Evolutionary conservation across 2,797 vertebrate species (phyloP), one percentile per base, ranked within the genome.

Genomic region (Pipistrellus kuhlii): DNA sequence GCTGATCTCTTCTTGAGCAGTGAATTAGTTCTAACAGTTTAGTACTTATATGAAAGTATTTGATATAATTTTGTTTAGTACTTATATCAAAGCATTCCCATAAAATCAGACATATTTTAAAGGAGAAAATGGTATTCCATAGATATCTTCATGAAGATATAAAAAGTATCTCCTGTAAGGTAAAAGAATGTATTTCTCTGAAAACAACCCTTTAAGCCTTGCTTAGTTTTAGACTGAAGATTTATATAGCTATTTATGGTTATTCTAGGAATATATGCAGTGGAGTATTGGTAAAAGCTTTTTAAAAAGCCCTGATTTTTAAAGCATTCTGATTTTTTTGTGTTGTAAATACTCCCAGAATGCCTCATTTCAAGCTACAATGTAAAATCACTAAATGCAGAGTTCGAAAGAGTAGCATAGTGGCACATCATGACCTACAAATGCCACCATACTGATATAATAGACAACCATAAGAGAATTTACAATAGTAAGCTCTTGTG

Each of bases 1-100:
- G 57, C 41, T 87, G n/a, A 93, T 95, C 87, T 77, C n/a, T 89
- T 93, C 44, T 92, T 95, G 87, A 95, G n/a, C 23, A 90, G 64
- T 88, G 48, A 94, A 55, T 97, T 88, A 75, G 32, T 93, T 87
- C n/a, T 92, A 78, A 85, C 13, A 94, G n/a, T 76, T 68, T 86
- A 68, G 66, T 62, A 69, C 55, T 94, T 91, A 30, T 59, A 73
- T 75, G 35, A 85, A 48, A 85, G 23, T 66, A 46, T 84, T 86
- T 44, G 44, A 44, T 44, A 44, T 44, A 44, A 44, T 44, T 8
- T 44, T 71, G 27, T 76, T 68, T 86, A 62, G 66, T 62, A 69
- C 55, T 94, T 91, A 30, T 59, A 73, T 71, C 41, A 85, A 48
- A 85, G 23, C 66, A 41, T 84, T 86, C 35, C 15, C 51, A 25